Evolutionary conservation across 1,140 invertebrate genomes (phyloP).

Genomic region (Diabrotica undecimpunctata): DNA sequence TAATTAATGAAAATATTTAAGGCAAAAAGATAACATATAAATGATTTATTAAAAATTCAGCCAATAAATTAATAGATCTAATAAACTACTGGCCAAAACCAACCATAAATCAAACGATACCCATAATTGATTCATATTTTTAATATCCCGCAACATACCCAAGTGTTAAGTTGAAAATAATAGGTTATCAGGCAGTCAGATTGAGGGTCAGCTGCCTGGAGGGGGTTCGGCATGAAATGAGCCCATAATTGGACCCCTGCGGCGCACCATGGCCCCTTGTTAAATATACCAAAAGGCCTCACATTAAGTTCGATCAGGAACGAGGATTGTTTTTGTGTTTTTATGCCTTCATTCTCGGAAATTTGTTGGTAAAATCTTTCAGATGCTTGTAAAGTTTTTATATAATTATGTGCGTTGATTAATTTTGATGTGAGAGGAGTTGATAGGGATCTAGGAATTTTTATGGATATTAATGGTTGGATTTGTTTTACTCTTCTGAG

Average conservation of each 20-base stretch:
- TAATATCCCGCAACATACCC: constrained; percentile 4
- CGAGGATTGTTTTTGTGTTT: constrained; percentile 16
- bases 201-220: constrained; percentile 17
- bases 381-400: no score
- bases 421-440: no score
- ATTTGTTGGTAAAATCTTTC: no score
- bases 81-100: not conserved
- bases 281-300: constrained; percentile 7
- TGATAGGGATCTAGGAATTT: no score
- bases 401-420: no score
- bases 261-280: constrained; percentile 23
- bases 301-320: constrained; percentile 9
- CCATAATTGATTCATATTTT: constrained; percentile 21
- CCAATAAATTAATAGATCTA: constrained; percentile 10
- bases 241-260: constrained; percentile 39
- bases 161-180: constrained; percentile 27
- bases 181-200: constrained; percentile 19
- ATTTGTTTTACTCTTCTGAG: no score
- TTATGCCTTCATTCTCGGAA: no score
- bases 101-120: constrained; percentile 17
- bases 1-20: not conserved
- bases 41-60: not conserved
- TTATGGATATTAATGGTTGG: no score
- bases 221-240: constrained; percentile 29
- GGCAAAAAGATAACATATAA: not conserved